Base-by-base conservation (phyloP, 2,113 vertebrate species). In the Eolophus roseicapilla region DNA sequence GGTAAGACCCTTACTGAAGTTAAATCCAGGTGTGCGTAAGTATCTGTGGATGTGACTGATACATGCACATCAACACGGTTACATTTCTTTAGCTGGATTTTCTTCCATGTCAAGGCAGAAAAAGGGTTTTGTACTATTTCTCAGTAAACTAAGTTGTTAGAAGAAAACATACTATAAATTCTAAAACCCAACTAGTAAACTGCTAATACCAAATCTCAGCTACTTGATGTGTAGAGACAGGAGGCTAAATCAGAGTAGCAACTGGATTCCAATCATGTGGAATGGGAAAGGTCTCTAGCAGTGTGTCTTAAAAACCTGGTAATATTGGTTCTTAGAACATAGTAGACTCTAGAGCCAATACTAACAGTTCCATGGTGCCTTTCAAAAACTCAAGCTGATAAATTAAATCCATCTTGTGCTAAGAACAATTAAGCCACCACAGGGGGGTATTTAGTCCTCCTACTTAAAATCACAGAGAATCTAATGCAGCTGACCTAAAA, bases 371-470 rank as follows among this genome's bases (percentile, higher is more conserved):
- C 10, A 7, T 21, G 31, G 71, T 59, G 93, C 75, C 70, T 87
- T 94, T 95, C 77, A 96, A 82, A 95, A 86, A 67, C 89, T 87
- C 70, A 82, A 76, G 87, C 82, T 92, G 82, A 79, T 95, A 91
- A 94, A 95, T 91, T 39, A 96, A 96, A 95, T 92, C 67, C 71
- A 75, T 93, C 94, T 95, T 50, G 31, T 85, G 71, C 93, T 88
- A 91, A 91, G 85, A 95, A 87, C 79, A 96, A 93, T 96, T 92
- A 92, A 94, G 82, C 43, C 90, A 86, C 96, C 64, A 65, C 76
- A 86, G 91, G 94, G 92, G 90, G 87, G 79, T 88, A 82, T 85
- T 96, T 92, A 87, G 91, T 90, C 55, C 43, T 93, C 60, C 68
- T 91, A 77, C 93, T 92, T 91, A 82, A 94, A 94, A 91, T 93